Percentiles rank a stretch among this genome's conserved stretches.
These are phyloP conservation scores for Lateolabrax maculatus DNA, from an alignment of 2,797 vertebrate species.

Conservation along the genomic window DNA sequence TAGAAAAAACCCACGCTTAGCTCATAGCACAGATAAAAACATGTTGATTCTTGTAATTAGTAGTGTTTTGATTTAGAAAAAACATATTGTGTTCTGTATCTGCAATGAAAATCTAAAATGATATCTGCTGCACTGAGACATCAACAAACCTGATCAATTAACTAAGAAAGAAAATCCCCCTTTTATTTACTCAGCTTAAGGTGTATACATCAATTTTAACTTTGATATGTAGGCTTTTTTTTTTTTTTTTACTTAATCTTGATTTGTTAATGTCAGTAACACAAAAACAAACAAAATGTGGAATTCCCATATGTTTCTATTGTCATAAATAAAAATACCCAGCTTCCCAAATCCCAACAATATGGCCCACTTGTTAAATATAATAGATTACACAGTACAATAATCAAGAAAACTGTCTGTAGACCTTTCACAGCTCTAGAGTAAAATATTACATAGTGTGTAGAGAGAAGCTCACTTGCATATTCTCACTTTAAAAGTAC, in stretches of 20 bases:
- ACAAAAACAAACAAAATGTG: neutral
- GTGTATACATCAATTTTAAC: neutral
- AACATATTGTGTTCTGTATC: neutral
- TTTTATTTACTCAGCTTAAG: neutral
- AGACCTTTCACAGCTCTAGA: neutral
- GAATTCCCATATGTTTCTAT: neutral
- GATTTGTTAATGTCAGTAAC: neutral
- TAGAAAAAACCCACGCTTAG: constrained; percentile 1
- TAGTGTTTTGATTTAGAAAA: neutral
- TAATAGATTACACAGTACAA: neutral
- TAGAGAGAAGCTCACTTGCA: neutral
- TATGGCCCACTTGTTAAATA: neutral
- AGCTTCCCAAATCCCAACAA: neutral
- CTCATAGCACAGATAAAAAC: neutral
- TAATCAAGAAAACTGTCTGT: neutral
- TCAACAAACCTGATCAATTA: neutral
- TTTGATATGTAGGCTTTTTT: neutral
- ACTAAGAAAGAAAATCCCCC: neutral
- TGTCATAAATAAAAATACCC: neutral
- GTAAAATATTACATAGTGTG: neutral
- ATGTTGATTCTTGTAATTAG: neutral
- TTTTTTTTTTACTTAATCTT: neutral
- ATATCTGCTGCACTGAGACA: neutral
- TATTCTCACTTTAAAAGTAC: neutral
- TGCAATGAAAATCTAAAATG: constrained; percentile 14